phyloP scores from a whole-genome alignment of 2,888 invertebrate genomes.

The Drosophila anomelani region DNA sequence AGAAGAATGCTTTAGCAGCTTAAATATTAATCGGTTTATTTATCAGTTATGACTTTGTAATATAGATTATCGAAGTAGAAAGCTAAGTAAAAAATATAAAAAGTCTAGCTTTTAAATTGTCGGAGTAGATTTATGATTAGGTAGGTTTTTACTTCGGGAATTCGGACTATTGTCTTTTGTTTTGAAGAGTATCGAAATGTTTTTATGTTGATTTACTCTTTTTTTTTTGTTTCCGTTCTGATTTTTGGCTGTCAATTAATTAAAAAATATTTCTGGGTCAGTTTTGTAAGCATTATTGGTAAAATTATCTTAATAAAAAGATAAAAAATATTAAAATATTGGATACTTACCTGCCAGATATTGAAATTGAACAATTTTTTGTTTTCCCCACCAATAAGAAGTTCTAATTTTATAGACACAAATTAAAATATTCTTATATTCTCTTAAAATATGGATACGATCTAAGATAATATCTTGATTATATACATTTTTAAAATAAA shows the following conservation, averaged over 20 bases:
- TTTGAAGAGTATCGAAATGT: too few relatives aligned
- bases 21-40: background rate
- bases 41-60: background rate
- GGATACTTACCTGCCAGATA: background rate
- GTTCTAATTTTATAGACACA: background rate
- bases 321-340: too few relatives aligned
- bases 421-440: background rate
- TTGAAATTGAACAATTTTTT: background rate
- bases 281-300: too few relatives aligned
- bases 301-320: too few relatives aligned
- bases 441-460: background rate
- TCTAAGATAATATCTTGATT: background rate
- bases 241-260: too few relatives aligned
- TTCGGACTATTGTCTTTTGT: too few relatives aligned
- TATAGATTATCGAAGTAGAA: background rate
- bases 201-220: too few relatives aligned
- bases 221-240: too few relatives aligned
- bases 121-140: too few relatives aligned
- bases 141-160: too few relatives aligned
- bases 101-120: too few relatives aligned
- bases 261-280: too few relatives aligned
- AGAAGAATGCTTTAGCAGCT: background rate
- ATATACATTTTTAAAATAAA: background rate
- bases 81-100: background rate
- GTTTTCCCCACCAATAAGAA: background rate